A percentile compares a stretch with the other conserved stretches of the same genome.
Conservation (phyloP, 2,113 vertebrate species). For the Lamprotornis superbus region DNA sequence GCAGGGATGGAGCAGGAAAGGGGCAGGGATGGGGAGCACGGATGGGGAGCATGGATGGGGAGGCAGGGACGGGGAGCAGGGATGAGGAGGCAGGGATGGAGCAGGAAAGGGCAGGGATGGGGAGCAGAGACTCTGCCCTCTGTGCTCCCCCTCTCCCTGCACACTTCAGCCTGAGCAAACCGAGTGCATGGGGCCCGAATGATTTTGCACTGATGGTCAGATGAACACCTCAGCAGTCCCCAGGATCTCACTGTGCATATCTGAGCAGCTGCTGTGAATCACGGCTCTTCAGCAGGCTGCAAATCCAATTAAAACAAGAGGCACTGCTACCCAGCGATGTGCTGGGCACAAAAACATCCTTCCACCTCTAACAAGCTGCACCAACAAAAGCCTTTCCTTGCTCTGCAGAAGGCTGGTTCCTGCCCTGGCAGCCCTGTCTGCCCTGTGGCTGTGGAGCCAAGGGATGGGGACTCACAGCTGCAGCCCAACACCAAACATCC, state of each 20-base stretch:
- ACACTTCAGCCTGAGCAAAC: background rate
- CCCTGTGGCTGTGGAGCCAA: fast-evolving
- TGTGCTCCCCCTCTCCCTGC: fast-evolving
- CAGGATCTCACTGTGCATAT: background rate
- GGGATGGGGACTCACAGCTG: background rate
- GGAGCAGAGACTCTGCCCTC: background rate
- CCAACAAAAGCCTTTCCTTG: background rate
- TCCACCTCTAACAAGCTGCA: background rate
- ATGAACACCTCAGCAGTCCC: background rate
- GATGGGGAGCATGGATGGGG: background rate
- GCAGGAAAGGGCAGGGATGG: no score
- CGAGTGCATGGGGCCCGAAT: fast-evolving
- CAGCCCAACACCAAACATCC: background rate
- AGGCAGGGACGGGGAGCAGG: no score
- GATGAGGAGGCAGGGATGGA: no score
- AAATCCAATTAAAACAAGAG: slow-evolving; percentile 23
- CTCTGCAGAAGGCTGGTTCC: background rate
- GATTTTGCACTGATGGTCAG: background rate
- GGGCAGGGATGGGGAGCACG: no score
- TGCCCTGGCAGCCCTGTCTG: background rate
- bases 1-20: no score
- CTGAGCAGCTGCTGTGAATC: background rate
- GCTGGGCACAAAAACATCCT: background rate
- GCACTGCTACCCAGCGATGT: background rate
- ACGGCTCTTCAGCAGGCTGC: background rate